These are phyloP conservation scores for Tylochromis polylepis DNA, from an alignment of 2,113 vertebrate genomes.

Conservation along the genomic window DNA sequence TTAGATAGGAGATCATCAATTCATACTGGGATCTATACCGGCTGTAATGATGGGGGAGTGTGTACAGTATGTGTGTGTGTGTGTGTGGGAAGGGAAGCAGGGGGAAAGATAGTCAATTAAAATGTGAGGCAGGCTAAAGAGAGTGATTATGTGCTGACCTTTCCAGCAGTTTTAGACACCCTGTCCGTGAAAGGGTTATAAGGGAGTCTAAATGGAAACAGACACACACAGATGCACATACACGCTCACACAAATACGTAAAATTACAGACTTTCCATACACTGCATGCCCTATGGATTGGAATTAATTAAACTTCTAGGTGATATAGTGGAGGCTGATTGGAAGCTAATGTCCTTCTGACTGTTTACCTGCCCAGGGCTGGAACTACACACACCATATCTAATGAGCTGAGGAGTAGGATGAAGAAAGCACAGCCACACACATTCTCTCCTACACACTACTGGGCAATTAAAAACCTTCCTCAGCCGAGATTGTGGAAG, in stretches of 20 bases:
- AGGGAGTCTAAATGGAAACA: conserved; percentile 53
- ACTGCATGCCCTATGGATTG: conserved; percentile 49
- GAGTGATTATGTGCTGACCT: conserved; percentile 76
- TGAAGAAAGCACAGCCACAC: not conserved
- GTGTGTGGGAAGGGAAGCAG: not conserved
- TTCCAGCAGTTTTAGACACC: conserved; percentile 69
- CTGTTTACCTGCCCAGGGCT: conserved; percentile 60
- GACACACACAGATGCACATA: conserved; percentile 29
- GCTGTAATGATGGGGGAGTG: conserved; percentile 55
- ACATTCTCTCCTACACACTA: conserved; percentile 14
- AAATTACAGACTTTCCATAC: conserved; percentile 24
- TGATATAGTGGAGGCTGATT: conserved; percentile 58
- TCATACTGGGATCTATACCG: conserved; percentile 68
- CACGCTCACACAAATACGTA: not conserved
- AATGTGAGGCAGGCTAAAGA: conserved; percentile 72
- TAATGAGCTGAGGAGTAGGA: conserved; percentile 45
- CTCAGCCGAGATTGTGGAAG: conserved; percentile 1
- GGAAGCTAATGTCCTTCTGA: conserved; percentile 60
- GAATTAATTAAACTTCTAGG: conserved; percentile 65
- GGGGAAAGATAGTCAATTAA: conserved; percentile 74
- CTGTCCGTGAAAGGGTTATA: conserved; percentile 63
- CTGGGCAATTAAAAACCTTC: conserved; percentile 44
- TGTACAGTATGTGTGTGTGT: conserved; percentile 15
- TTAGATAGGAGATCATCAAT: conserved; percentile 74
- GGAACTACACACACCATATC: conserved; percentile 52